A percentile compares a stretch with the other conserved stretches of the same genome.
phyloP scores from a whole-genome alignment of 2,888 invertebrate species.

The Zelleria hepariella region DNA sequence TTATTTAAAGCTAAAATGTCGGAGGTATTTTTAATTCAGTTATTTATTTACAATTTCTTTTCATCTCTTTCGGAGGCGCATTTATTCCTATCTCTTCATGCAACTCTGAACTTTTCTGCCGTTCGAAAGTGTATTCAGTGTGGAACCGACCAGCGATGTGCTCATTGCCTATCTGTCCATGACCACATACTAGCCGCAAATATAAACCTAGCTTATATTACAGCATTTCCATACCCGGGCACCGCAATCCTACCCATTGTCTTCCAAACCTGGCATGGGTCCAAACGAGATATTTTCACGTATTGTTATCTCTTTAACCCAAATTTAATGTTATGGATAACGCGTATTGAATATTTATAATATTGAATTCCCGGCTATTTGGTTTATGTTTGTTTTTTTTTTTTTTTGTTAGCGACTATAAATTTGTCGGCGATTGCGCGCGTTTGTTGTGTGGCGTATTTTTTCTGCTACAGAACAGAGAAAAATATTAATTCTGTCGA shows the following conservation, averaged over 20 bases:
- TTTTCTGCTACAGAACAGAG: too few relatives aligned
- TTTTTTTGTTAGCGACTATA: background rate
- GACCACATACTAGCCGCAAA: background rate
- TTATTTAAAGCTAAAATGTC: too few relatives aligned
- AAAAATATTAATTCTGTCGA: too few relatives aligned
- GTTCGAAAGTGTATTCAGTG: too few relatives aligned
- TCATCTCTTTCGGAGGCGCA: too few relatives aligned
- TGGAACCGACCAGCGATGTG: too few relatives aligned
- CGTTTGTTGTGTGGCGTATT: background rate
- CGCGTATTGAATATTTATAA: constrained; percentile 27
- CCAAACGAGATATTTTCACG: constrained; percentile 21
- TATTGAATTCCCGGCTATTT: constrained; percentile 5
- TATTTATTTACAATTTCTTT: too few relatives aligned
- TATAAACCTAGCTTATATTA: background rate
- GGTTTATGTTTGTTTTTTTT: background rate
- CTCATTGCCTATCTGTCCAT: background rate
- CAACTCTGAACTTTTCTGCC: too few relatives aligned
- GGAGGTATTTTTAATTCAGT: too few relatives aligned
- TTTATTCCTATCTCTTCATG: too few relatives aligned
- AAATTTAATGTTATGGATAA: constrained; percentile 15
- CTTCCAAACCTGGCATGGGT: constrained; percentile 21
- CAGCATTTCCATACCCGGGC: background rate
- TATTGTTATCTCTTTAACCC: constrained; percentile 25
- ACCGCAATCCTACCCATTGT: constrained; percentile 4
- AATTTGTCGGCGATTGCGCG: background rate